These are phyloP conservation scores for Drosophila lacertosa DNA, from an alignment of 1,140 invertebrate species.

Conservation along the genomic window DNA sequence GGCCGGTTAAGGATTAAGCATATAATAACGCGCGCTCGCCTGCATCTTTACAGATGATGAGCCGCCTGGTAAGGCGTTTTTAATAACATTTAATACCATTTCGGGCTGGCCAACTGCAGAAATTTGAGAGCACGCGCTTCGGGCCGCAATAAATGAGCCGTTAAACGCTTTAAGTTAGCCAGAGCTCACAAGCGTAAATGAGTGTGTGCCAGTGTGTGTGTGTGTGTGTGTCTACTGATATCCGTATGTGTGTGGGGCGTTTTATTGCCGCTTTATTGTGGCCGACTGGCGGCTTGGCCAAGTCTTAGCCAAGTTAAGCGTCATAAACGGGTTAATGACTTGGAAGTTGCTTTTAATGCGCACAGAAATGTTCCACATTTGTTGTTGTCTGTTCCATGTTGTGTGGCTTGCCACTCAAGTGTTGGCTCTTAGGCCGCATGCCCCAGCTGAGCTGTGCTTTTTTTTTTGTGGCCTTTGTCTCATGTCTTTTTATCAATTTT, in stretches of 20 bases:
- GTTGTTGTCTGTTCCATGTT: conserved; percentile 19
- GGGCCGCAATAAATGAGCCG: conserved; percentile 74
- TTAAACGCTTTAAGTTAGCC: conserved; percentile 74
- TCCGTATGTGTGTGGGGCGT: conserved; percentile 47
- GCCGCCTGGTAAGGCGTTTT: conserved; percentile 48
- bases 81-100: conserved; percentile 73
- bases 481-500: conserved; percentile 47
- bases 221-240: conserved; percentile 16
- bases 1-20: conserved; percentile 67
- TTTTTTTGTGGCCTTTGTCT: conserved; percentile 41
- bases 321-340: conserved; percentile 82
- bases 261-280: conserved; percentile 80
- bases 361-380: conserved; percentile 51
- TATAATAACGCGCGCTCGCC: conserved; percentile 55
- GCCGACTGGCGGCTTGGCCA: conserved; percentile 46
- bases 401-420: conserved; percentile 41
- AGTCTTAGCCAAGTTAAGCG: conserved; percentile 72
- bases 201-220: conserved; percentile 16
- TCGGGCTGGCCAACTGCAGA: conserved; percentile 19
- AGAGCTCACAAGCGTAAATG: conserved; percentile 5
- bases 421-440: conserved; percentile 27
- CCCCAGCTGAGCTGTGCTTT: conserved; percentile 44
- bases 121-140: conserved; percentile 25
- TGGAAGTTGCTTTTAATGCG: conserved; percentile 79
- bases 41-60: conserved; percentile 1